A percentile compares a stretch with the other conserved stretches of the same genome.
Conservation (phyloP, 2,888 invertebrate genomes). For the Mythimna lalbum region DNA sequence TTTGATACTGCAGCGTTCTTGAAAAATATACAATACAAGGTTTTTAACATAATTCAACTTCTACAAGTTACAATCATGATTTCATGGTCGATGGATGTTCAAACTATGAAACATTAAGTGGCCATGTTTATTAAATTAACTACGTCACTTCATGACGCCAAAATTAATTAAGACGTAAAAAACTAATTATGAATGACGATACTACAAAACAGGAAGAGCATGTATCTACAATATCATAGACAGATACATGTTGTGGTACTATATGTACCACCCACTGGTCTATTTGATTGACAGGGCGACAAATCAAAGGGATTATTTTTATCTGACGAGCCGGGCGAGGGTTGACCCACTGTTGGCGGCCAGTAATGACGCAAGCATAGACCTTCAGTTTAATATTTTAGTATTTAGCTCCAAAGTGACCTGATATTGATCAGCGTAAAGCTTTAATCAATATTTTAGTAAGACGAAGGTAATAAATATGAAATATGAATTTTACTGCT, state of each 20-base stretch:
- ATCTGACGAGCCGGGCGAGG: constrained; percentile 61
- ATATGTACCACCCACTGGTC: constrained; percentile 19
- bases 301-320: constrained; percentile 72
- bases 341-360: constrained; percentile 69
- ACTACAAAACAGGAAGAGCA: constrained; percentile 35
- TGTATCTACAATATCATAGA: constrained; percentile 3
- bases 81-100: background rate
- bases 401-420: constrained; percentile 47
- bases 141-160: constrained; percentile 34
- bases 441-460: constrained; percentile 53
- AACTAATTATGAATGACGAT: constrained; percentile 15
- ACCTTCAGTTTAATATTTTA: constrained; percentile 72
- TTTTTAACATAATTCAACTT: background rate
- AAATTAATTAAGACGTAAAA: constrained; percentile 21
- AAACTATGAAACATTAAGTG: background rate
- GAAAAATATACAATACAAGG: background rate
- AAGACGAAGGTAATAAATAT: constrained; percentile 17
- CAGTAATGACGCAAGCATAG: constrained; percentile 72
- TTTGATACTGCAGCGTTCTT: constrained; percentile 14
- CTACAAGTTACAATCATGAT: background rate
- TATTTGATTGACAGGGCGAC: constrained; percentile 69
- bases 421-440: constrained; percentile 27
- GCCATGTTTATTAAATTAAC: background rate
- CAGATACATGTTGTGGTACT: constrained; percentile 14
- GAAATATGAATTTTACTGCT: constrained; percentile 12